These are phyloP conservation scores for Brenthis daphne DNA, from an alignment of 2,888 invertebrate genomes.

Conservation along the genomic window DNA sequence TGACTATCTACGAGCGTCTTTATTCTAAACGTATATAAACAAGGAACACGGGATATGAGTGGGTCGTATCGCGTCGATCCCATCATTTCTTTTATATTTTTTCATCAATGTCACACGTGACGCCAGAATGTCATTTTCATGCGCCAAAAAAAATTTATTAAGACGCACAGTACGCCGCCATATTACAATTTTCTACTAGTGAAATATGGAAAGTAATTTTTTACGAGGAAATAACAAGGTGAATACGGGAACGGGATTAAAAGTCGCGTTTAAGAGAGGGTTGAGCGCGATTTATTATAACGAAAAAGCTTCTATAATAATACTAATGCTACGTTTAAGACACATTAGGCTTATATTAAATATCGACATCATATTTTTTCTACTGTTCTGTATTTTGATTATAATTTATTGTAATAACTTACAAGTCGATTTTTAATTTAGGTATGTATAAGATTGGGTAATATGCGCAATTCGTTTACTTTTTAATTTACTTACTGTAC, in stretches of 20 bases:
- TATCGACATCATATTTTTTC: conserved; percentile 20
- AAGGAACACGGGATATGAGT: conserved; percentile 36
- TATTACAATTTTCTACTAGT: conserved; percentile 80
- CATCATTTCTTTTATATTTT: conserved; percentile 80
- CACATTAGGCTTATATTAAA: conserved; percentile 36
- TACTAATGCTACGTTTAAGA: conserved; percentile 22
- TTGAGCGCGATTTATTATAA: conserved; percentile 54
- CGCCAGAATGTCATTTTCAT: conserved; percentile 81
- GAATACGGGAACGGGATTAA: conserved; percentile 68
- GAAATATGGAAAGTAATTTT: conserved; percentile 82
- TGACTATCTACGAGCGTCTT: conserved; percentile 19
- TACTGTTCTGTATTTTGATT: background rate
- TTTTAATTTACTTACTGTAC: background rate
- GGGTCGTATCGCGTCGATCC: conserved; percentile 59
- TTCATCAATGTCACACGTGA: conserved; percentile 82
- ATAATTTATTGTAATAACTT: background rate
- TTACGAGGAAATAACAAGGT: conserved; percentile 80
- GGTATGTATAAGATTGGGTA: no score
- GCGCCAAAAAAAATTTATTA: conserved; percentile 80
- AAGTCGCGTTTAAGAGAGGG: conserved; percentile 63
- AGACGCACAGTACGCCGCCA: conserved; percentile 67
- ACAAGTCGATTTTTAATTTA: no score
- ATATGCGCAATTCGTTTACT: background rate
- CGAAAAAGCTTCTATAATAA: conserved; percentile 36
- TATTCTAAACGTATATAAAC: conserved; percentile 38